Evolutionary conservation across 2,888 invertebrate species (phyloP).

Genomic region (Embidobia sp.): DNA sequence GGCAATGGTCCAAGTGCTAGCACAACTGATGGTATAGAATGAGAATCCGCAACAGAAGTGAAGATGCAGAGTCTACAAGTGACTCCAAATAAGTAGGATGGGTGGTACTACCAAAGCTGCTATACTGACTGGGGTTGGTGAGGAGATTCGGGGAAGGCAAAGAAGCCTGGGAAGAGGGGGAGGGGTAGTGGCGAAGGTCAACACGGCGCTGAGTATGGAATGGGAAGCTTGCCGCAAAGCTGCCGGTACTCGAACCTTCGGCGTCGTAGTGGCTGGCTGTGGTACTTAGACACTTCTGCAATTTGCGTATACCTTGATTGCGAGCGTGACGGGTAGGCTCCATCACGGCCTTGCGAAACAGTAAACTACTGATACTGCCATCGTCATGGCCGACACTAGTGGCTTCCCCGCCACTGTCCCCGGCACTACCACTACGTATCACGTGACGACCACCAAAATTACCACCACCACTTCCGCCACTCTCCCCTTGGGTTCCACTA

Average conservation of each 20-base stretch:
- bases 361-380: conserved; percentile 73
- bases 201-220: conserved; percentile 78
- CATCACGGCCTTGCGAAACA: conserved; percentile 76
- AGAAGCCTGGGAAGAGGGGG: conserved; percentile 81
- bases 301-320: conserved; percentile 97
- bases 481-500: conserved; percentile 67
- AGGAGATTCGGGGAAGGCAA: conserved; percentile 80
- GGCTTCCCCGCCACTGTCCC: conserved; percentile 70
- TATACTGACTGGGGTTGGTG: conserved; percentile 92
- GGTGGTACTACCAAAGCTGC: conserved; percentile 96
- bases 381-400: conserved; percentile 71
- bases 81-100: conserved; percentile 82
- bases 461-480: conserved; percentile 67
- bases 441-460: conserved; percentile 67
- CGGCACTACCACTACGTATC: conserved; percentile 70
- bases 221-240: conserved; percentile 72
- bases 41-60: conserved; percentile 55
- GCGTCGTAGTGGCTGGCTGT: conserved; percentile 88
- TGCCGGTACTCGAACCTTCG: conserved; percentile 82
- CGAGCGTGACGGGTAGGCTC: conserved; percentile 90
- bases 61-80: conserved; percentile 61
- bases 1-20: conserved; percentile 34
- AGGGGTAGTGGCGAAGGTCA: conserved; percentile 81
- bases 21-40: conserved; percentile 47
- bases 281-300: conserved; percentile 93